Base-by-base conservation (phyloP, 30 jellyfish, hydroid and myxozoan genomes). In the Turritopsis dohrnii region DNA sequence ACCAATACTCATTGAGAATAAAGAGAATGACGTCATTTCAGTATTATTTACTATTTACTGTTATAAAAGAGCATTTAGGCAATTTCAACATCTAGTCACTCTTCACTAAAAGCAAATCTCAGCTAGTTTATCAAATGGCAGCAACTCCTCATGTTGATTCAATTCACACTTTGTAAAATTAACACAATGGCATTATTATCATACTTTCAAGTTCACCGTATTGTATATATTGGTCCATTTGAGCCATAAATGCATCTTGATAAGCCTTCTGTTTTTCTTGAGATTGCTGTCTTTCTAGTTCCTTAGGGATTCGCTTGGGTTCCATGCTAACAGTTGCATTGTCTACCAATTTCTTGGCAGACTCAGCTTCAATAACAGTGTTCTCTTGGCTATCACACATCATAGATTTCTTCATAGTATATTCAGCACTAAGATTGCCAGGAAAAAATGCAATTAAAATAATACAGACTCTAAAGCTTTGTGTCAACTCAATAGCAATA, bases 221-320 rank as follows among this genome's bases (percentile, higher is more conserved):
- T 83, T 84, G 91, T 18, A 85, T 83, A 75, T 87, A 94, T 52
- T 82, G 89, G 18, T 88, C 89, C 99, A 94, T 94, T 73, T 94
- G 99, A 52, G 89, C 96, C 65, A 94, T 24, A 72, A 94, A 94
- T 13, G 96, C 99, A 79, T 94, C 99, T 80, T 87, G 92, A 53
- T 94, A 94, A 21, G 96, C 90, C 54, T 94, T 87, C 79, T 94
- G 99, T 81, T 86, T 94, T 72, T 94, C 99, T 20, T 80, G 75
- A 13, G 96, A 94, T 24, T 85, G 89, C 71, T 94, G 94, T 66
- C 96, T 66, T 74, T 94, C 99, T 0, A 88, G 26, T 26, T 80
- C 88, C 26, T 71, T 41, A 21, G 89, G 85, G 74, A 74, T 80
- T 31, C 82, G 87, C 28, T 80, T 82, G 23, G 89, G 86, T 76